These are phyloP conservation scores for Trichopoda pennipes DNA, from an alignment of 2,888 invertebrate species.

Conservation along the genomic window DNA sequence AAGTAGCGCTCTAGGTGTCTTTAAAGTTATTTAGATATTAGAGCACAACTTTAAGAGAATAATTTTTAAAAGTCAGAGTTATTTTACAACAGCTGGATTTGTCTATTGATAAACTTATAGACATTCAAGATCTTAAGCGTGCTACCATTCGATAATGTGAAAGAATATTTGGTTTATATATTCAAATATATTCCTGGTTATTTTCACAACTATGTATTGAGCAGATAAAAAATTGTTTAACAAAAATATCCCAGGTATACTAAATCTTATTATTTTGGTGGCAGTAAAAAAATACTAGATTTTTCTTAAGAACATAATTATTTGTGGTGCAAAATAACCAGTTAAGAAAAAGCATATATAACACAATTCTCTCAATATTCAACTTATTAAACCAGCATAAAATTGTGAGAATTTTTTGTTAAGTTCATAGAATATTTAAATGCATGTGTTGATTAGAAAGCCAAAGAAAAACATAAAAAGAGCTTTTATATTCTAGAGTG, in stretches of 20 bases:
- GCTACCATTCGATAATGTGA: neutral
- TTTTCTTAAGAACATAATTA: too few relatives aligned
- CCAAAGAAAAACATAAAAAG: neutral
- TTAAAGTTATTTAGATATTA: too few relatives aligned
- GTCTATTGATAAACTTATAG: too few relatives aligned
- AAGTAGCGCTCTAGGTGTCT: too few relatives aligned
- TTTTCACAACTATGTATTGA: neutral
- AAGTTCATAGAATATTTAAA: neutral
- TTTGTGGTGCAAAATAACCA: too few relatives aligned
- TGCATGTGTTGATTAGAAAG: constrained; percentile 30
- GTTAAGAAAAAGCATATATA: neutral
- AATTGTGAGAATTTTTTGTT: constrained; percentile 1
- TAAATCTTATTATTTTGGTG: neutral
- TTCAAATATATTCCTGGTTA: constrained; percentile 3
- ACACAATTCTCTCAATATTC: neutral
- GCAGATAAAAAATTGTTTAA: neutral
- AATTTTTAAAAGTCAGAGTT: too few relatives aligned
- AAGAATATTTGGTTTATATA: constrained; percentile 29
- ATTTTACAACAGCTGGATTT: too few relatives aligned
- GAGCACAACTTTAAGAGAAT: too few relatives aligned
- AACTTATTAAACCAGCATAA: constrained; percentile 31
- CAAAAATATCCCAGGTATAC: constrained; percentile 19
- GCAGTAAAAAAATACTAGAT: too few relatives aligned
- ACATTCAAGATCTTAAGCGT: neutral
- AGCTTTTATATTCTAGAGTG: too few relatives aligned